Base-by-base conservation (phyloP, 2,113 vertebrate genomes). In the Sinocyclocheilus maitianheensis region DNA sequence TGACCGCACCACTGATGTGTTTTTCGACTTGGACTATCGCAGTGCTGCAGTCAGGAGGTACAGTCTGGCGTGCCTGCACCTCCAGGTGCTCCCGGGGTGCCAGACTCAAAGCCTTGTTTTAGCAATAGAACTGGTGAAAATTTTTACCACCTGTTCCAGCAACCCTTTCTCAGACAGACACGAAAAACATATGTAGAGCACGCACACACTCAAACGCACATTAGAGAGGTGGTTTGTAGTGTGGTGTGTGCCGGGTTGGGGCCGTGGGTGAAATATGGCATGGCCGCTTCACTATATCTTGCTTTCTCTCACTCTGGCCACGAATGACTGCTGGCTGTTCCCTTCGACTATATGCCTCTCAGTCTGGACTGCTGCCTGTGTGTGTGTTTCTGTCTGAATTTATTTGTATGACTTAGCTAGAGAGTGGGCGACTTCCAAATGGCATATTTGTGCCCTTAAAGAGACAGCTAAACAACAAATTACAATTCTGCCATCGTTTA, bases 161-260 rank as follows among this genome's bases (percentile, higher is more conserved):
- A 26, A 75, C 60, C 18, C 46, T 26, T 85, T 77, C 69, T n/a
- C 69, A 67, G 26, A 30, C 48, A 53, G 65, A 85, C 84, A 87
- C 22, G 51, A 75, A 80, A 87, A 87, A 76, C 86, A 89, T 72
- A 89, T 87, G 88, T 86, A 55, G 12, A 78, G 48, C 86, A 69
- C 81, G 89, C 90, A 91, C 85, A 90, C 51, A 53, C 51, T 86
- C 83, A 89, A 40, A 40, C 80, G 40, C 48, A 10, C 72, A 0
- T 74, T 84, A 55, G 46, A 69, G 75, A 12, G 3, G 48, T 55
- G 24, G 84, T 60, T 53, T 26, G 22, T 82, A 43, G 71, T 40
- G 30, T 2, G 34, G 18, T n/a, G 53, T 71, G 48, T 80, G 26
- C 13, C 9, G 67, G 76, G 75, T 58, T 34, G 67, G 12, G 55